Evolutionary conservation across 2,888 invertebrate species (phyloP).

Genomic region (Drosophila algonquin): DNA sequence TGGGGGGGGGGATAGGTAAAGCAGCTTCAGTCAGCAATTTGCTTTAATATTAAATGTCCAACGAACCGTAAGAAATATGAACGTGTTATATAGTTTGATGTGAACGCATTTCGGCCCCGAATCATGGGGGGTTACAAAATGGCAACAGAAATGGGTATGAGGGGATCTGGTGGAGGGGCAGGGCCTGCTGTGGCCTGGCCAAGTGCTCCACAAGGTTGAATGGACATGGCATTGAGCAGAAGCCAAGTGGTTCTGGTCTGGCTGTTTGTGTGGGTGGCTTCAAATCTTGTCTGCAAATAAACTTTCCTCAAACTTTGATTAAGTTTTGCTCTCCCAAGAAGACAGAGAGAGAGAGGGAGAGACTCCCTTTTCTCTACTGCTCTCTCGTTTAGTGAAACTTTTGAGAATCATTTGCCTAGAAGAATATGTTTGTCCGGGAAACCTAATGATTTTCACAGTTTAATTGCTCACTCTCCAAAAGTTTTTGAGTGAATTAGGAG

Average conservation of each 20-base stretch:
- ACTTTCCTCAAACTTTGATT: conserved; percentile 33
- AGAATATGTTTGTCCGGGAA: conserved; percentile 33
- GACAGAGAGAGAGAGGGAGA: too few relatives aligned
- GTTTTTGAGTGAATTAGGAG: conserved; percentile 17
- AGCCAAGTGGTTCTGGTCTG: conserved; percentile 20
- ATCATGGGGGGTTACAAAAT: conserved; percentile 24
- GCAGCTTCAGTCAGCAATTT: conserved; percentile 63
- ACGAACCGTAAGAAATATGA: conserved; percentile 79
- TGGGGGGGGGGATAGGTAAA: conserved; percentile 4
- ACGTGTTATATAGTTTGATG: conserved; percentile 74
- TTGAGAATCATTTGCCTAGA: conserved; percentile 39
- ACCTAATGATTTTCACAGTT: conserved; percentile 38
- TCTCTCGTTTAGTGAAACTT: conserved; percentile 11
- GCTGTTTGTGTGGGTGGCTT: conserved; percentile 41
- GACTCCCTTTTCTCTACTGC: not conserved
- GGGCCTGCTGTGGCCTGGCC: not conserved
- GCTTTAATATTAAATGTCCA: conserved; percentile 79
- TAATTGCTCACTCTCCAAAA: conserved; percentile 31
- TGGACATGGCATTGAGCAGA: conserved; percentile 60
- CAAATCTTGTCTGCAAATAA: conserved; percentile 32
- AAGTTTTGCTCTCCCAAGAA: conserved; percentile 18
- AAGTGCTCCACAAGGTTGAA: conserved; percentile 41
- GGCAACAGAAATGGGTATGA: not conserved
- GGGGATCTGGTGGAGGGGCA: not conserved
- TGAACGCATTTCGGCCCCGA: conserved; percentile 62